These are phyloP conservation scores for Troides oblongomaculatus DNA, from an alignment of 2,888 invertebrate genomes.

Conservation along the genomic window DNA sequence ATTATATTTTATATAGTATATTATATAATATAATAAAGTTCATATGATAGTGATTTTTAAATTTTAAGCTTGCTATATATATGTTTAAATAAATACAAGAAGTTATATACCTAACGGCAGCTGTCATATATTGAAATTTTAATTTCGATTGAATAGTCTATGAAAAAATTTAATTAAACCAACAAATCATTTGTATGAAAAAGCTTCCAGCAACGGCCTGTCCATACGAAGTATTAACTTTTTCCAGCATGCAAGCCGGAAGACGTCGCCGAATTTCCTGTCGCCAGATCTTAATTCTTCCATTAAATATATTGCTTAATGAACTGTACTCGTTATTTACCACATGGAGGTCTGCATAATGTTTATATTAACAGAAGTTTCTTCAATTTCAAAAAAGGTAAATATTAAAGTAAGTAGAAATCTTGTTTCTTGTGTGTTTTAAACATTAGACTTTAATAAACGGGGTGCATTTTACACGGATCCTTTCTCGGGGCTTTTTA, in stretches of 20 bases:
- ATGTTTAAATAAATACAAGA: not conserved
- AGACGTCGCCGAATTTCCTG: conserved; percentile 23
- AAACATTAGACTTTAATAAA: not conserved
- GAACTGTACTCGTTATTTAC: conserved; percentile 32
- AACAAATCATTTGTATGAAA: not conserved
- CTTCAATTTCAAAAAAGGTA: not conserved
- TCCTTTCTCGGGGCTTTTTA: not conserved
- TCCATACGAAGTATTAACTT: not conserved
- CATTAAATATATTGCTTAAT: conserved; percentile 29
- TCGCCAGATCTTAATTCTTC: conserved; percentile 10
- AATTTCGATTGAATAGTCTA: not conserved
- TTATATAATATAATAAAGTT: too few relatives aligned
- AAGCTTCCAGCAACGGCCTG: not conserved
- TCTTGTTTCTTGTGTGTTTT: too few relatives aligned
- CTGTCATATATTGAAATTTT: not conserved
- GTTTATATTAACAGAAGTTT: conserved; percentile 21
- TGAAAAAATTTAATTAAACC: not conserved
- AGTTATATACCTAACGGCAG: not conserved
- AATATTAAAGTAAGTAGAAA: too few relatives aligned
- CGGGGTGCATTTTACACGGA: not conserved
- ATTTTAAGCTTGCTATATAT: not conserved
- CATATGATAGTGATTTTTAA: too few relatives aligned
- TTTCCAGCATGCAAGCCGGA: conserved; percentile 10
- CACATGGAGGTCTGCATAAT: not conserved
- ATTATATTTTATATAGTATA: not conserved